These are phyloP conservation scores for Ptychodera flava DNA, from an alignment of 35 echinoderm and acorn worm genomes.

Conservation along the genomic window DNA sequence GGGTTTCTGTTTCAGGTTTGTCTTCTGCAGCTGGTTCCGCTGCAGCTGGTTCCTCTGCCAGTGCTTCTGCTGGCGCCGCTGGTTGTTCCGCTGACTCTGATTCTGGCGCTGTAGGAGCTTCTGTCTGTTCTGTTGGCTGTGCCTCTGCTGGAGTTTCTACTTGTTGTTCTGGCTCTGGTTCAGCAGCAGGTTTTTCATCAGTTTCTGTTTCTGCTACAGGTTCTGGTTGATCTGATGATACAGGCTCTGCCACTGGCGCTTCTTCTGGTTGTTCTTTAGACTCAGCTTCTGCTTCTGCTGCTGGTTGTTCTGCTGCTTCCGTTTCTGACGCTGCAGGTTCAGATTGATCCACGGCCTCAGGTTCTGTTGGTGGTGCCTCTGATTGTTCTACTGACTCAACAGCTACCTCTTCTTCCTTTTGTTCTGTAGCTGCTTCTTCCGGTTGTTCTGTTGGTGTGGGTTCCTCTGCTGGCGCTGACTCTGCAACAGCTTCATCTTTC, in stretches of 20 bases:
- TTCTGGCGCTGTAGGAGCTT: no score
- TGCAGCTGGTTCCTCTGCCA: no score
- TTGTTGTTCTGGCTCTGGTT: neutral
- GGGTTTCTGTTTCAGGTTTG: no score
- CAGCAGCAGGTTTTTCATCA: neutral
- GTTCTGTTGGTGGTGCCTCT: neutral
- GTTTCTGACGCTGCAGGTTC: no score
- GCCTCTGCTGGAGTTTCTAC: neutral
- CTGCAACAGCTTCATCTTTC: neutral
- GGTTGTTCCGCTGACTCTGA: no score
- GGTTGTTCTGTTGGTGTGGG: neutral
- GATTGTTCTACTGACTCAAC: neutral
- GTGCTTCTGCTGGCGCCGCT: no score
- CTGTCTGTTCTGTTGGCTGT: no score
- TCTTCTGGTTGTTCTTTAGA: no score
- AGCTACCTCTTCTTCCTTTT: neutral
- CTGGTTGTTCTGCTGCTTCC: no score
- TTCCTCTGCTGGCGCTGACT: constrained; percentile 1
- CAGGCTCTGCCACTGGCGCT: no score
- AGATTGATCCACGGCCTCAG: neutral
- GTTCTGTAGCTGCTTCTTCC: neutral
- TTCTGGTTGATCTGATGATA: neutral
- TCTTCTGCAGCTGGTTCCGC: no score
- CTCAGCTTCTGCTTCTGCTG: no score
- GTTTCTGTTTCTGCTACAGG: neutral